phyloP scores from a whole-genome alignment of 2,888 invertebrate genomes.

The Blastobasis adustella region DNA sequence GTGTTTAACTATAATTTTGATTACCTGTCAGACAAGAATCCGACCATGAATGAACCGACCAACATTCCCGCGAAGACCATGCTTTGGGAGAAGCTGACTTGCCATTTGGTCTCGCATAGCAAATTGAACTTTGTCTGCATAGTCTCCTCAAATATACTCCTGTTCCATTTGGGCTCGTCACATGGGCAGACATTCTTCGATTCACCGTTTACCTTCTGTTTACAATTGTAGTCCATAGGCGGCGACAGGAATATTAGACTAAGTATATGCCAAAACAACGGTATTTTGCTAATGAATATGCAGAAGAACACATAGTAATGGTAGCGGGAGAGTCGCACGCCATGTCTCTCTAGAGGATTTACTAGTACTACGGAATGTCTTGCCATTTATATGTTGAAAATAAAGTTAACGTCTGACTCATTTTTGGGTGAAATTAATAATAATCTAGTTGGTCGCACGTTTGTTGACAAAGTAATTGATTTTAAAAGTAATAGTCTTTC shows the following conservation, averaged over 20 bases:
- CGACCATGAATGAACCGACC: conserved; percentile 43
- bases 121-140: conserved; percentile 45
- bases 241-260: conserved; percentile 49
- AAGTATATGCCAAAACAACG: conserved; percentile 49
- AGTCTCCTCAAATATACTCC: conserved; percentile 40
- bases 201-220: conserved; percentile 2
- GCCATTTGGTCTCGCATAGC: conserved; percentile 39
- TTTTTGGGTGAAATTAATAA: background rate
- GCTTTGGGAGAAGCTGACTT: conserved; percentile 46
- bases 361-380: background rate
- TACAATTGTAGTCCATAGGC: conserved; percentile 41
- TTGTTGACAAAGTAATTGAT: too few species aligned
- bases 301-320: conserved; percentile 41
- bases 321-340: conserved; percentile 32
- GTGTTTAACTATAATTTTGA: too few species aligned
- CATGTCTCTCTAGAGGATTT: conserved; percentile 48
- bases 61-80: conserved; percentile 42
- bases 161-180: conserved; percentile 37
- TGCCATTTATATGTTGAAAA: background rate
- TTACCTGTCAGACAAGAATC: conserved; percentile 50
- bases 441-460: background rate
- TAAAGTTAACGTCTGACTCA: background rate
- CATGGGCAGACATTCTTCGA: conserved; percentile 40
- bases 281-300: conserved; percentile 38
- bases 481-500: too few species aligned